Evolutionary conservation across 2,888 invertebrate genomes (phyloP).

Genomic region (Frankliniella intonsa): DNA sequence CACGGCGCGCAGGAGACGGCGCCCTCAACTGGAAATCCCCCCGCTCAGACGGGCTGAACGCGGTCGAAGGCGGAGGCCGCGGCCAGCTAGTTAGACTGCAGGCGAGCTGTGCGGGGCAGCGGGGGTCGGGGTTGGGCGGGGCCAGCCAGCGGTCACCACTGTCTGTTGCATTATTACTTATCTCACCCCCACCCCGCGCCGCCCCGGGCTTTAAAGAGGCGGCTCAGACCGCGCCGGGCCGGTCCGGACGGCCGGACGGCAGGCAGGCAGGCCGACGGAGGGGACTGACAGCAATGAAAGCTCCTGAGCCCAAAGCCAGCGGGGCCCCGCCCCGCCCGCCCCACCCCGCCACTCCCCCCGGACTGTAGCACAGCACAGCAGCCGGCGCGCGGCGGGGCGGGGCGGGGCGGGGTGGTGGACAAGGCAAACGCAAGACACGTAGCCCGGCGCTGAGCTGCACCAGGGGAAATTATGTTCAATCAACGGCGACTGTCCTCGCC

Average conservation of each 20-base stretch:
- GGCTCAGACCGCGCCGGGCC: background rate
- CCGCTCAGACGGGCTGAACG: too few species aligned
- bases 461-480: slow-evolving; percentile 23
- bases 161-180: slow-evolving; percentile 15
- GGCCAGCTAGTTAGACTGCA: too few species aligned
- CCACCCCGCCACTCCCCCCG: too few species aligned
- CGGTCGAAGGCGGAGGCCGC: too few species aligned
- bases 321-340: too few species aligned
- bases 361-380: background rate
- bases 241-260: background rate
- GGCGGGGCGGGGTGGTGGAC: background rate
- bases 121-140: background rate
- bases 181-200: background rate
- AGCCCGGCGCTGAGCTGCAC: background rate
- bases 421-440: slow-evolving; percentile 16
- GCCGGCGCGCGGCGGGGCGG: background rate
- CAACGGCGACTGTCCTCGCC: slow-evolving; percentile 12
- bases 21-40: background rate
- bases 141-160: background rate
- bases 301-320: too few species aligned
- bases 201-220: background rate
- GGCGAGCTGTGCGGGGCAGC: background rate
- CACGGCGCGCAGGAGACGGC: too few species aligned
- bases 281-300: background rate
- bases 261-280: background rate